phyloP scores from a whole-genome alignment of 2,888 invertebrate species.

The Habroteleia sp. region DNA sequence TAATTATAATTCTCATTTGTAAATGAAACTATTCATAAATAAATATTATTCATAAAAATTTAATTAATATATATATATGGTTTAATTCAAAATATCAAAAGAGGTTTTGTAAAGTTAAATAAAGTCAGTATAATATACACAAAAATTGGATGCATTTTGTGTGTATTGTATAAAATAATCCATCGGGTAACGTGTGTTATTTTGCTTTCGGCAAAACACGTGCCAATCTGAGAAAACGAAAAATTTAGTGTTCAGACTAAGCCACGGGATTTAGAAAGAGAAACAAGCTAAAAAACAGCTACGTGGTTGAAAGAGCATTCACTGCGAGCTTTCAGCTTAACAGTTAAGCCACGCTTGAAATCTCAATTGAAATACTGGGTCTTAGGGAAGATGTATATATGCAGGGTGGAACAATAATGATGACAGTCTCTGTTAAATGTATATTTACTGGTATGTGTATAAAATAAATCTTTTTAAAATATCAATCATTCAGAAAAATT shows the following conservation, averaged over 20 bases:
- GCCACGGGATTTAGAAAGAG: slow-evolving; percentile 62
- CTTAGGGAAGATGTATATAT: slow-evolving; percentile 58
- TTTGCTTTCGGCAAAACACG: slow-evolving; percentile 63
- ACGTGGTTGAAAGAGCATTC: slow-evolving; percentile 60
- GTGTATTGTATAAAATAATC: slow-evolving; percentile 32
- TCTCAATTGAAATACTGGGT: slow-evolving; percentile 64
- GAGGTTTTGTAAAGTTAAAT: too few species aligned
- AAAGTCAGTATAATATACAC: neutral
- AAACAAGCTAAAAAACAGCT: slow-evolving; percentile 64
- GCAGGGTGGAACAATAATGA: slow-evolving; percentile 56
- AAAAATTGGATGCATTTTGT: slow-evolving; percentile 9
- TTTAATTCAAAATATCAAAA: too few species aligned
- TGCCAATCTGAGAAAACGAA: slow-evolving; percentile 61
- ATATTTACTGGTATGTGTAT: neutral
- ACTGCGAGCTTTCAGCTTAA: slow-evolving; percentile 63
- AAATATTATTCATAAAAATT: too few species aligned
- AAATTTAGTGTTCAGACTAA: slow-evolving; percentile 62
- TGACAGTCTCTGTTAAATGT: slow-evolving; percentile 44
- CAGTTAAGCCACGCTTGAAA: slow-evolving; percentile 63
- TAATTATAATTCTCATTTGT: too few species aligned
- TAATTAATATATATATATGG: too few species aligned
- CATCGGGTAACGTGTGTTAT: slow-evolving; percentile 34
- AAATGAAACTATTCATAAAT: too few species aligned
- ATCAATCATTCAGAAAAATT: too few species aligned
- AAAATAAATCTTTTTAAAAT: slow-evolving; percentile 9